A percentile compares a stretch with the other conserved stretches of the same genome.
These are phyloP conservation scores for Sebastolobus alascanus DNA, from an alignment of 2,797 vertebrate genomes.

Conservation along the genomic window DNA sequence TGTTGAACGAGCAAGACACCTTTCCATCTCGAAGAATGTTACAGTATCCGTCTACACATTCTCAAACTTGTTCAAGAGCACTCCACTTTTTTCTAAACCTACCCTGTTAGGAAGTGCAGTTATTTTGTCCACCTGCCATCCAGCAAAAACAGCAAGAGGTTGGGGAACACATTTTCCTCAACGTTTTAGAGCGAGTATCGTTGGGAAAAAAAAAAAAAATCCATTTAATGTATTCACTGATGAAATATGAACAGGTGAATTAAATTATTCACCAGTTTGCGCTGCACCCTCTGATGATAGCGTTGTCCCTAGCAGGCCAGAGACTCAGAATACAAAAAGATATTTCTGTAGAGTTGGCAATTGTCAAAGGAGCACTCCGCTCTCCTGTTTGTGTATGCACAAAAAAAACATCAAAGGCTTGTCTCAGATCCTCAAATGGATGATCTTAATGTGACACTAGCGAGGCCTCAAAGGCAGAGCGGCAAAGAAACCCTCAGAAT, in stretches of 20 bases:
- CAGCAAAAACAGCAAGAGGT: slow-evolving; percentile 6
- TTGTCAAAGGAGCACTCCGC: slow-evolving; percentile 78
- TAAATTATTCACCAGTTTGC: slow-evolving; percentile 79
- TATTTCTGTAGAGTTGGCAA: slow-evolving; percentile 74
- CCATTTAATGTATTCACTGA: slow-evolving; percentile 71
- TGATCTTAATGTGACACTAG: slow-evolving; percentile 82
- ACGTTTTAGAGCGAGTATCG: slow-evolving; percentile 36
- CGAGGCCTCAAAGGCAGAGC: slow-evolving; percentile 78
- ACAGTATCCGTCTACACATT: neutral
- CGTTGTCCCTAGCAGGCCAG: slow-evolving; percentile 74
- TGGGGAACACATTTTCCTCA: slow-evolving; percentile 37
- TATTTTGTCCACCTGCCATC: slow-evolving; percentile 43
- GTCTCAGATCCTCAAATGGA: slow-evolving; percentile 79
- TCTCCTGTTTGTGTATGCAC: slow-evolving; percentile 83
- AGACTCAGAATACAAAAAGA: slow-evolving; percentile 69
- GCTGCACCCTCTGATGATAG: slow-evolving; percentile 71
- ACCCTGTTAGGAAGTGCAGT: slow-evolving; percentile 12
- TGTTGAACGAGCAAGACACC: slow-evolving; percentile 9
- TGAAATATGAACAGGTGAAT: slow-evolving; percentile 80
- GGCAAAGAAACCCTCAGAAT: slow-evolving; percentile 69
- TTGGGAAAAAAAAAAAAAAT: slow-evolving; percentile 29
- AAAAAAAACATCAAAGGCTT: slow-evolving; percentile 84
- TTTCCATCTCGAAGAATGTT: slow-evolving; percentile 8
- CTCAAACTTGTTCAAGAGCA: neutral
- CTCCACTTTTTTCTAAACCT: neutral